These are phyloP conservation scores for Micoletzkya japonica DNA, from an alignment of 2,888 invertebrate genomes.

Conservation along the genomic window DNA sequence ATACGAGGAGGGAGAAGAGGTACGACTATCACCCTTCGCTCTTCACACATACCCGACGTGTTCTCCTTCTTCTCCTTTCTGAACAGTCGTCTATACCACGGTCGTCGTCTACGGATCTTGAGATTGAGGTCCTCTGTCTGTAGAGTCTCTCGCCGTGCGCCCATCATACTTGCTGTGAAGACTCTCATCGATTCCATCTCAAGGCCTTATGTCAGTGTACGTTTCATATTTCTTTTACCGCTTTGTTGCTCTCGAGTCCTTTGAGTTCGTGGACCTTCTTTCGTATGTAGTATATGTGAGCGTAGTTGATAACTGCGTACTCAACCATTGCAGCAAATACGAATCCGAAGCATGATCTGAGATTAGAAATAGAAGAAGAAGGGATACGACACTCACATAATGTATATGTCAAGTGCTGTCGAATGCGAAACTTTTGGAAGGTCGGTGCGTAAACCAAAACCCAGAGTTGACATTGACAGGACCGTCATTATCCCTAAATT, in stretches of 20 bases:
- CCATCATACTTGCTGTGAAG: constrained; percentile 52
- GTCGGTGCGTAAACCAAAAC: constrained; percentile 76
- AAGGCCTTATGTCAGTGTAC: constrained; percentile 1
- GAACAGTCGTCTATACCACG: constrained; percentile 34
- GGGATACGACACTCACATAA: constrained; percentile 67
- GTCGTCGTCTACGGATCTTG: constrained; percentile 24
- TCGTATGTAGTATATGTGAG: constrained; percentile 53
- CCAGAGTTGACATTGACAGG: constrained; percentile 82
- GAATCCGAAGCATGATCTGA: constrained; percentile 53
- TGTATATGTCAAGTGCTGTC: constrained; percentile 83
- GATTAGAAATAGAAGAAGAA: not conserved
- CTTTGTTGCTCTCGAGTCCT: constrained; percentile 47
- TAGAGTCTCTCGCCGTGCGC: constrained; percentile 39
- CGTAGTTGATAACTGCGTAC: constrained; percentile 57
- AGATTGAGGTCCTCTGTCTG: constrained; percentile 30
- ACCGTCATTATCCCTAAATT: constrained; percentile 78
- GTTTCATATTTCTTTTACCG: constrained; percentile 32
- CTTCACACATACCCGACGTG: constrained; percentile 31
- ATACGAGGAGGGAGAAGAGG: not conserved
- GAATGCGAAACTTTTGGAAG: constrained; percentile 83
- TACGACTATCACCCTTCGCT: not conserved
- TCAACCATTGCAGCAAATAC: constrained; percentile 56
- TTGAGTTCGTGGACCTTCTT: constrained; percentile 52
- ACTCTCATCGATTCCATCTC: constrained; percentile 49
- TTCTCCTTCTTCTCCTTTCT: constrained; percentile 33